A percentile compares a stretch with the other conserved stretches of the same genome.
Evolutionary conservation across 2,113 vertebrate species (phyloP).

Genomic region (Brachyhypopomus occidentalis): DNA sequence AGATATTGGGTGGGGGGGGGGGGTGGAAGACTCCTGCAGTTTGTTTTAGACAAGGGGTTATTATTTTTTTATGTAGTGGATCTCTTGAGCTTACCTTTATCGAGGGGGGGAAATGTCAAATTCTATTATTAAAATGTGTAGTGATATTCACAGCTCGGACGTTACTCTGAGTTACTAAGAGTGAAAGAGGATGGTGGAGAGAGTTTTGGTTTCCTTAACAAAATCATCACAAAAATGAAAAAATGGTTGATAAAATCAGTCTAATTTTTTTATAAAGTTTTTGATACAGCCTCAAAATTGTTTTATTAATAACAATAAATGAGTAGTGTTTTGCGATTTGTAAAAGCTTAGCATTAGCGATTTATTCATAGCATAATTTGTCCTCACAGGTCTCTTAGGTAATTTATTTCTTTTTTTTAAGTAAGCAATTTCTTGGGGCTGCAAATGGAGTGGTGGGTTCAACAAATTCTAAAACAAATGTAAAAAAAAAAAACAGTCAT

Average conservation of each 20-base stretch:
- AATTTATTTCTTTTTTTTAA: constrained; percentile 49
- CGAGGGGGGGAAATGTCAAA: constrained; percentile 29
- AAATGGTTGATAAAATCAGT: constrained; percentile 70
- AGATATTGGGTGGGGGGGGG: constrained; percentile 24
- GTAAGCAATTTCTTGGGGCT: background rate
- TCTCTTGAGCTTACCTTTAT: constrained; percentile 55
- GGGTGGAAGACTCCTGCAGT: constrained; percentile 46
- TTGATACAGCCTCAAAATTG: constrained; percentile 86
- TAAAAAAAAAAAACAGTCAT: background rate
- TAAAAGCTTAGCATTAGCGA: constrained; percentile 76
- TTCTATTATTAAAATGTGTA: constrained; percentile 45
- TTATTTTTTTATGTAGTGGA: constrained; percentile 73
- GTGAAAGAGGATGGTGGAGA: background rate
- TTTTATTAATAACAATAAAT: constrained; percentile 81
- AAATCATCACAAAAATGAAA: constrained; percentile 46
- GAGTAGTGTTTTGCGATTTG: constrained; percentile 83
- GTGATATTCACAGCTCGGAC: constrained; percentile 47
- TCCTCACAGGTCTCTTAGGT: constrained; percentile 65
- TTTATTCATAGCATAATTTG: constrained; percentile 65
- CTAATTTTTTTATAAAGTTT: constrained; percentile 84
- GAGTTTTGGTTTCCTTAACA: constrained; percentile 46
- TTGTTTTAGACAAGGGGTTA: constrained; percentile 73
- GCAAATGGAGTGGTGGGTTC: constrained; percentile 19
- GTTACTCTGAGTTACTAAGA: constrained; percentile 5
- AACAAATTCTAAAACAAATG: background rate